Conservation (phyloP, 2,888 invertebrate genomes). For the Cacoxenus indagator region DNA sequence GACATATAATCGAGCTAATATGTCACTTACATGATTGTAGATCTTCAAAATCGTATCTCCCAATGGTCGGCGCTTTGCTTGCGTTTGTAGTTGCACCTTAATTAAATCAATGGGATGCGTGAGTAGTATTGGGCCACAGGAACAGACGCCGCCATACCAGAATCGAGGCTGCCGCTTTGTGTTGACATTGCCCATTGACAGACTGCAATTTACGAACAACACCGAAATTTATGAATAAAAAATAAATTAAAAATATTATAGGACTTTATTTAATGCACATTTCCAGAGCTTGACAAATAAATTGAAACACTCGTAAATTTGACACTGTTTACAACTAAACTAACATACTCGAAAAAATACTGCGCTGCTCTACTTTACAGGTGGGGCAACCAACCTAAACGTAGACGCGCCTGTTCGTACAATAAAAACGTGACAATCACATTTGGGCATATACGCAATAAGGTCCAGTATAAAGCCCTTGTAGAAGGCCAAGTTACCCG, state of each 20-base stretch:
- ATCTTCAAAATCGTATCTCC: not conserved
- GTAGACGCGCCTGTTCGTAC: not conserved
- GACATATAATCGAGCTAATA: not conserved
- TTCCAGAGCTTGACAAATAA: too few species aligned
- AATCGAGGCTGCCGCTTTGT: not conserved
- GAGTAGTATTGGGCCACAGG: not conserved
- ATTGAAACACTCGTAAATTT: too few species aligned
- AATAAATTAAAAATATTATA: not conserved
- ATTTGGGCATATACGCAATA: not conserved
- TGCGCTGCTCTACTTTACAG: not conserved
- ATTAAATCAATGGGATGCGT: conserved; percentile 6
- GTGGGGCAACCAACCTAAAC: not conserved
- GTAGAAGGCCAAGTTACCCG: not conserved
- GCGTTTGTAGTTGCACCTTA: conserved; percentile 4
- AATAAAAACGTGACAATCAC: not conserved
- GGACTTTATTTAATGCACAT: not conserved
- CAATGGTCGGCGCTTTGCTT: too few species aligned
- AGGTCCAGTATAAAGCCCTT: not conserved
- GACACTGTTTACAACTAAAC: not conserved
- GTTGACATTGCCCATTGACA: conserved; percentile 8
- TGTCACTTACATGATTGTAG: not conserved
- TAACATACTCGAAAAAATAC: not conserved
- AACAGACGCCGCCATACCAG: not conserved
- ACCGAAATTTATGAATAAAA: not conserved
- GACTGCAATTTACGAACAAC: not conserved